Conservation (phyloP, 2,113 vertebrate species). For the Archocentrus centrarchus region DNA sequence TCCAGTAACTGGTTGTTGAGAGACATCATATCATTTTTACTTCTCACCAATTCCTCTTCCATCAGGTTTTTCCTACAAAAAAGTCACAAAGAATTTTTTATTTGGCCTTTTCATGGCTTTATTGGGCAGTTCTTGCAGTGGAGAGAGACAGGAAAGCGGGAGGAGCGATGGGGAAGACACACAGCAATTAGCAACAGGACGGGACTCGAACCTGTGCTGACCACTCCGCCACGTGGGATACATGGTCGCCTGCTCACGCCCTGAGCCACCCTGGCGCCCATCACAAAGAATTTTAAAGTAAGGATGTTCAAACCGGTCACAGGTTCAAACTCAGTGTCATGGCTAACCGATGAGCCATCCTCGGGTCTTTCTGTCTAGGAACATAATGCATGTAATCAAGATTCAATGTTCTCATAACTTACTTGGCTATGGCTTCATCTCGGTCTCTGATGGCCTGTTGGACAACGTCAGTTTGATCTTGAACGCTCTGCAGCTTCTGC, state of each 20-base stretch:
- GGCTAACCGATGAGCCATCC: background rate
- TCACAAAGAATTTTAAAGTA: background rate
- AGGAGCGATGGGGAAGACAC: too few relatives aligned
- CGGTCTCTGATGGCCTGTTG: constrained; percentile 84
- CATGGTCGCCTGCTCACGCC: too few relatives aligned
- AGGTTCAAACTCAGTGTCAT: background rate
- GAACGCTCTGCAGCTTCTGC: constrained; percentile 42
- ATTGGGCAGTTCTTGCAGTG: too few relatives aligned
- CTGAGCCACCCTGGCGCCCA: too few relatives aligned
- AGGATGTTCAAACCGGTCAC: background rate
- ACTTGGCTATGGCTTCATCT: constrained; percentile 89
- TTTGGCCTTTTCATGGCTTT: too few relatives aligned
- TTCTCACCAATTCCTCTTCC: constrained; percentile 83
- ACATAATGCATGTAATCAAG: background rate
- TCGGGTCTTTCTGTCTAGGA: background rate
- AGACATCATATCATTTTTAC: constrained; percentile 82
- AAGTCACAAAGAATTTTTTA: background rate
- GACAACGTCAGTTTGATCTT: constrained; percentile 57
- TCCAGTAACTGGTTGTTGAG: constrained; percentile 88
- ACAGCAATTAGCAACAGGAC: too few relatives aligned
- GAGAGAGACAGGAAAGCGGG: too few relatives aligned
- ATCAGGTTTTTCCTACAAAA: constrained; percentile 83
- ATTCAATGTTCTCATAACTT: constrained; percentile 34
- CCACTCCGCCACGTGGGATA: too few relatives aligned
- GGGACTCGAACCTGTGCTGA: too few relatives aligned